Evolutionary conservation across 2,888 invertebrate genomes (phyloP).

Genomic region (Heliconius hortense): DNA sequence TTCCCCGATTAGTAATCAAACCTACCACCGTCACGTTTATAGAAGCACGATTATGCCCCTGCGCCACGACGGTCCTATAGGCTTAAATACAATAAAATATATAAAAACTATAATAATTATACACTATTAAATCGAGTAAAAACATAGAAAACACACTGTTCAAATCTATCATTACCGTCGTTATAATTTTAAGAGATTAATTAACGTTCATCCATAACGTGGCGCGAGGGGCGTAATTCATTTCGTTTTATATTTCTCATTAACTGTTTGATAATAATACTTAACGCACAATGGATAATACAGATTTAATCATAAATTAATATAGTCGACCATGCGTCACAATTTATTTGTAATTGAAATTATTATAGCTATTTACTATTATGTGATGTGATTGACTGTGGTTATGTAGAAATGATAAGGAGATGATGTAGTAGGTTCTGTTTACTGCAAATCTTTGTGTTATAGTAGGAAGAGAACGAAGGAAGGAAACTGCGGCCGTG

Average conservation of each 20-base stretch:
- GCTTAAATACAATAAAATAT: no score
- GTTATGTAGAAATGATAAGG: not conserved
- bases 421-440: not conserved
- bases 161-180: conserved; percentile 22
- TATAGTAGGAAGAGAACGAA: no score
- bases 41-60: no score
- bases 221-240: conserved; percentile 14
- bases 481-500: no score
- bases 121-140: not conserved
- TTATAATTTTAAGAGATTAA: conserved; percentile 32
- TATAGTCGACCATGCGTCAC: conserved; percentile 20
- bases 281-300: conserved; percentile 26
- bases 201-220: conserved; percentile 25
- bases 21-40: no score
- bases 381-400: not conserved
- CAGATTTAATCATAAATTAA: conserved; percentile 28
- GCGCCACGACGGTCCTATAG: no score
- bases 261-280: conserved; percentile 28
- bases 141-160: conserved; percentile 6
- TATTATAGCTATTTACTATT: conserved; percentile 10
- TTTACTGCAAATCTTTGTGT: not conserved
- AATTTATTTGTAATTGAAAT: conserved; percentile 28
- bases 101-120: not conserved
- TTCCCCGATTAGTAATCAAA: no score
- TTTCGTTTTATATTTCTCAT: conserved; percentile 29